A percentile compares a stretch with the other conserved stretches of the same genome.
Evolutionary conservation across 2,888 invertebrate species (phyloP).

Genomic region (Caenorhabditis sp.): DNA sequence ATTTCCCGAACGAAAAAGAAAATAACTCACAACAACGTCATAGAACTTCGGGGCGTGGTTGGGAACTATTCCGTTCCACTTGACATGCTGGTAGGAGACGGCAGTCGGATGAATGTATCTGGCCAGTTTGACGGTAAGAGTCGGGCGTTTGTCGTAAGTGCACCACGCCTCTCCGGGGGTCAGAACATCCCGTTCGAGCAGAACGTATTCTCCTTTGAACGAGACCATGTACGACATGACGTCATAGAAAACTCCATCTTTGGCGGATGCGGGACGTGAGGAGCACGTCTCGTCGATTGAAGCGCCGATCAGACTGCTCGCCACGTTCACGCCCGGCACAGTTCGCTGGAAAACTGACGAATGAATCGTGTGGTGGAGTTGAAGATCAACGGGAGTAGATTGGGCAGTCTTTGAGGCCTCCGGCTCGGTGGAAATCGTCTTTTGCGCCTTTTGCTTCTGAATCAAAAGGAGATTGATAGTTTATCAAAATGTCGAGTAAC

Average conservation of each 20-base stretch:
- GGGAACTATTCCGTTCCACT: conserved; percentile 36
- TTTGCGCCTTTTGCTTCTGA: conserved; percentile 2
- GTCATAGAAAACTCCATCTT: conserved; percentile 46
- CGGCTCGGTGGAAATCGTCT: conserved; percentile 6
- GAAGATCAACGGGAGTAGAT: neutral
- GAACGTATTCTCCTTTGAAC: conserved; percentile 46
- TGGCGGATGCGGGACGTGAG: conserved; percentile 43
- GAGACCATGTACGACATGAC: conserved; percentile 43
- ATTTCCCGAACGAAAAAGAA: too few relatives aligned
- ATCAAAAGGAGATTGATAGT: neutral
- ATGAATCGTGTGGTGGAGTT: neutral
- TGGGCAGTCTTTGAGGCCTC: neutral
- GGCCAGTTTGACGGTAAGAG: conserved; percentile 28
- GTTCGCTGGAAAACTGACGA: neutral
- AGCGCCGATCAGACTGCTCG: conserved; percentile 54
- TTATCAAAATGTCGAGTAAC: conserved; percentile 1
- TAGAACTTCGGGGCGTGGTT: conserved; percentile 30
- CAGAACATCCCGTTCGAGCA: conserved; percentile 47
- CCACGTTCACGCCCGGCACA: conserved; percentile 36
- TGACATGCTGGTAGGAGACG: conserved; percentile 43
- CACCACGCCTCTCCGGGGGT: conserved; percentile 58
- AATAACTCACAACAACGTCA: conserved; percentile 34
- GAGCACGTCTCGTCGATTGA: conserved; percentile 45
- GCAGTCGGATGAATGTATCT: conserved; percentile 12
- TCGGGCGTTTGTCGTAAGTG: conserved; percentile 30